These are phyloP conservation scores for Dendrolimus punctatus DNA, from an alignment of 1,140 invertebrate species.

Conservation along the genomic window DNA sequence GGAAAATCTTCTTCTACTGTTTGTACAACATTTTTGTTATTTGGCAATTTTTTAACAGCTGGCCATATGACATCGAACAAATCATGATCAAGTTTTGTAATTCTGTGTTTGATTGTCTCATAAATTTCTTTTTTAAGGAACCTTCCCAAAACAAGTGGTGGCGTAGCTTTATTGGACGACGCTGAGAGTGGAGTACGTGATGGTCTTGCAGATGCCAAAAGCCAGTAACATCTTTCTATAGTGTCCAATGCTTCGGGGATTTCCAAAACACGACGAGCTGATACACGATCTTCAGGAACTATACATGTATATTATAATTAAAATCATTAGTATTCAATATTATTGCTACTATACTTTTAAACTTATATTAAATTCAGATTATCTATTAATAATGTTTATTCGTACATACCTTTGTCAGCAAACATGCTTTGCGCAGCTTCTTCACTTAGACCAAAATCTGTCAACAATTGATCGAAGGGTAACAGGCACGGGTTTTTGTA, in stretches of 20 bases:
- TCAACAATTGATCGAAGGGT: conserved; percentile 78
- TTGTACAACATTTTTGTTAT: conserved; percentile 70
- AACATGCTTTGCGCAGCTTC: conserved; percentile 78
- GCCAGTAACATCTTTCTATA: conserved; percentile 80
- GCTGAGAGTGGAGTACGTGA: conserved; percentile 69
- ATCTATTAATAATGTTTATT: background rate
- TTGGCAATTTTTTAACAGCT: conserved; percentile 80
- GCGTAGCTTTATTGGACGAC: conserved; percentile 73
- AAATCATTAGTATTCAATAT: no score
- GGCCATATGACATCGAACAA: conserved; percentile 88
- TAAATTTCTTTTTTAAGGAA: conserved; percentile 79
- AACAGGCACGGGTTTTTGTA: conserved; percentile 78
- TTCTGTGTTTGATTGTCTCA: conserved; percentile 78
- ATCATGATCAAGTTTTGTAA: conserved; percentile 84
- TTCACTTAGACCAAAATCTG: conserved; percentile 80
- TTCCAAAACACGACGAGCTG: conserved; percentile 78
- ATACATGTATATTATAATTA: conserved; percentile 6
- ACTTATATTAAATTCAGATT: no score
- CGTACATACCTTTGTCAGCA: conserved; percentile 80
- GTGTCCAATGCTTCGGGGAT: conserved; percentile 79
- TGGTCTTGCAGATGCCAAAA: conserved; percentile 74
- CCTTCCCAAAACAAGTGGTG: conserved; percentile 75
- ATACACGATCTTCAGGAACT: conserved; percentile 80
- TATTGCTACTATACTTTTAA: no score
- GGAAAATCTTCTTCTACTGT: conserved; percentile 79